Percentiles rank a stretch among this genome's conserved stretches.
phyloP scores from a whole-genome alignment of 2,888 invertebrate species.

The Apantesis nais region DNA sequence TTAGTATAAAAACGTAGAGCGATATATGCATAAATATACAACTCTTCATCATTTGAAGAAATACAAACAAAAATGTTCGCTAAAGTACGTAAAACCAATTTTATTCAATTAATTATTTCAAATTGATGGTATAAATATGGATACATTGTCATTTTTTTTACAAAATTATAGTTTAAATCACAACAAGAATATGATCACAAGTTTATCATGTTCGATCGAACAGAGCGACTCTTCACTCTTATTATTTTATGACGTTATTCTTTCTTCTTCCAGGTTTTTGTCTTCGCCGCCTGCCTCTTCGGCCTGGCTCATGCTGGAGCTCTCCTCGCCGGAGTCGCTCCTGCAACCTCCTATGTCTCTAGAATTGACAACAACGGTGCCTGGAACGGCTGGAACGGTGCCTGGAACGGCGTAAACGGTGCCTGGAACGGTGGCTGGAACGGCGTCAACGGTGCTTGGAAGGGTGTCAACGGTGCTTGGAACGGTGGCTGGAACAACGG shows the following conservation, averaged over 20 bases:
- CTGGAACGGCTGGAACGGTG: conserved; percentile 21
- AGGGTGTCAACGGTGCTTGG: conserved; percentile 8
- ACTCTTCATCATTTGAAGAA: conserved; percentile 61
- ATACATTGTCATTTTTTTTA: neutral
- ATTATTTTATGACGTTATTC: neutral
- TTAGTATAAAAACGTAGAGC: conserved; percentile 69
- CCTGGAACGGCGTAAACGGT: conserved; percentile 2
- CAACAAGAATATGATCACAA: neutral
- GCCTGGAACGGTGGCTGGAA: conserved; percentile 20
- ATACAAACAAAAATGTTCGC: conserved; percentile 64
- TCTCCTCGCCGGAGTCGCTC: conserved; percentile 42
- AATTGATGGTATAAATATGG: too few species aligned
- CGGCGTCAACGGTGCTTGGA: too few species aligned
- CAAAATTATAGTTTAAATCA: too few species aligned
- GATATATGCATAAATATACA: conserved; percentile 62
- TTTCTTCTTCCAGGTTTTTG: conserved; percentile 50
- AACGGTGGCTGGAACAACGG: conserved; percentile 21
- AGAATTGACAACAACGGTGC: neutral
- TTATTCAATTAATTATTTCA: neutral
- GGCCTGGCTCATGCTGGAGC: conserved; percentile 60
- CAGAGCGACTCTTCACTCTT: neutral
- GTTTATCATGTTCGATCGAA: neutral
- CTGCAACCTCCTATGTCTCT: conserved; percentile 38
- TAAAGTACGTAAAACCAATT: conserved; percentile 58
- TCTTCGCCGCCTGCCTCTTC: conserved; percentile 58